Evolutionary conservation across 2,113 vertebrate genomes (phyloP), one percentile per base, ranked within the genome.

Genomic region (Poeciliopsis retropinna): DNA sequence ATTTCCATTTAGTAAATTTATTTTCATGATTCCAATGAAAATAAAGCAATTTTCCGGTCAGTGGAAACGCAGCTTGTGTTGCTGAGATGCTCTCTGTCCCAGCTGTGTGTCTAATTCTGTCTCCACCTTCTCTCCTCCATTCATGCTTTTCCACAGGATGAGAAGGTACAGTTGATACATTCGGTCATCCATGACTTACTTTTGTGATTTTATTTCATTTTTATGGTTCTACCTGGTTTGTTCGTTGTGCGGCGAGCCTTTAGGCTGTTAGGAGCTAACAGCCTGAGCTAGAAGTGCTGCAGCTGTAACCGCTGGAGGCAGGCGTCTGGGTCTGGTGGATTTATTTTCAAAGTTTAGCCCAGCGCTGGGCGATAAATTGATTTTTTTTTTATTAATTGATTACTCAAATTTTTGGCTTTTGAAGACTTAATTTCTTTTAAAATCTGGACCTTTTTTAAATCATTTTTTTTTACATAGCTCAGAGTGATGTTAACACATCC

Each of bases 161-260:
- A 98, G 91, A 98, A 99, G 97, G 97, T 99, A 98, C 94, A 78
- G 85, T 92, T 93, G 71, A 79, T 67, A 57, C 67, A 64, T 51
- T 51, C 62, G 70, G 17, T 75, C 84, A 34, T 71, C 69, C 72
- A 85, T 72, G 39, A 47, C 4, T 47, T 47, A 6, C 17, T 47
- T 47, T 47, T 19, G 44, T 19, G 14, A 17, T 15, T 15, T 15
- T 6, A 66, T 57, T 76, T 25, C 31, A 75, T 32, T 68, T 44
- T 30, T 57, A 17, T 54, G 47, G 15, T n/a, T 10, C 9, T 10
- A 11, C 5, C 57, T 31, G 1, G 12, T 80, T 47, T 70, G 29
- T 75, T 17, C 12, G 68, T 41, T 76, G 22, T 74, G 57, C 72
- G 41, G 84, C 74, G 27, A 60, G n/a, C 64, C 61, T 5, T 17